Conservation (phyloP, 2,113 vertebrate genomes). For the Urocynchramus pylzowi region DNA sequence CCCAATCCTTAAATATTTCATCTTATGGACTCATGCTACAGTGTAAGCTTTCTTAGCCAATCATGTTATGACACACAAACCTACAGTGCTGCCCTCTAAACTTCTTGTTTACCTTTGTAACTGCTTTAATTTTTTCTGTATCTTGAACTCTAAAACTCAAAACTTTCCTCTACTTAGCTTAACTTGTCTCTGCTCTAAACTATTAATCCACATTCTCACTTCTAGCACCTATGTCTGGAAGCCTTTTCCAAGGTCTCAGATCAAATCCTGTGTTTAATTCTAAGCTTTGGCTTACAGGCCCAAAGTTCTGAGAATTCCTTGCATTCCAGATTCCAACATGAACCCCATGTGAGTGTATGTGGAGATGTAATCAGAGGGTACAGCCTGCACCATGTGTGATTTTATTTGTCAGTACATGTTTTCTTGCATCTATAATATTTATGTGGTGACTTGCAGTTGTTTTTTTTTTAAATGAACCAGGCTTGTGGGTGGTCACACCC, state of each 20-base stretch:
- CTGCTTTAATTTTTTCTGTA: background rate
- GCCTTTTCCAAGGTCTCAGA: background rate
- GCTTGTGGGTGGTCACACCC: no score
- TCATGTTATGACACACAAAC: background rate
- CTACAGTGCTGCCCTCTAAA: background rate
- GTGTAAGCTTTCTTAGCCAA: background rate
- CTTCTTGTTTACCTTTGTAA: background rate
- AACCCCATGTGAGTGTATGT: accelerated
- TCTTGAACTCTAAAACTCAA: background rate
- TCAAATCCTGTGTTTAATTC: background rate
- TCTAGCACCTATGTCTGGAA: background rate
- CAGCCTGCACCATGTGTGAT: accelerated
- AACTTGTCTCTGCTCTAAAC: background rate
- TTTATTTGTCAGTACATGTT: background rate
- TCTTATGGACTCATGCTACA: background rate
- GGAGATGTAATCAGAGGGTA: background rate
- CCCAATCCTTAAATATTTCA: background rate
- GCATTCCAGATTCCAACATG: background rate
- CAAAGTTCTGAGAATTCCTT: background rate
- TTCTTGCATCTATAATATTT: background rate
- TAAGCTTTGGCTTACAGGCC: background rate
- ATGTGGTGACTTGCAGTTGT: background rate
- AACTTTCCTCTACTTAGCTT: background rate
- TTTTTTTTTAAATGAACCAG: accelerated
- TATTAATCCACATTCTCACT: background rate